These are phyloP conservation scores for Galerucella nymphaeae DNA, from an alignment of 2,888 invertebrate species.

Conservation along the genomic window DNA sequence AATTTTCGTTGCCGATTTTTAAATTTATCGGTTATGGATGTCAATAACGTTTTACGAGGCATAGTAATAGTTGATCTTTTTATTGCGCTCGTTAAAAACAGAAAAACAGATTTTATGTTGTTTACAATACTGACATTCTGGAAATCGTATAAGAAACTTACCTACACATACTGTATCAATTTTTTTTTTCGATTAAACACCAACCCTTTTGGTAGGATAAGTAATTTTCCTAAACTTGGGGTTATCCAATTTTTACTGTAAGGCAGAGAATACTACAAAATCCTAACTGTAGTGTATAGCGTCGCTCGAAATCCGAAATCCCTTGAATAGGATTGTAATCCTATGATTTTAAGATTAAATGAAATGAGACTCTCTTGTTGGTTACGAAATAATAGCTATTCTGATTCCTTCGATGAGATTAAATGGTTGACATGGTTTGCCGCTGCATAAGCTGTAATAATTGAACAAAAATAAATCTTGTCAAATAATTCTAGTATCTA, in stretches of 20 bases:
- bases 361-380: slow-evolving; percentile 23
- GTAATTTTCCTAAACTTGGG: slow-evolving; percentile 5
- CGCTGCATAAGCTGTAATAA: not conserved
- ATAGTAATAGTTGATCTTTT: not conserved
- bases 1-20: not conserved
- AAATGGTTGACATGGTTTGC: slow-evolving; percentile 6
- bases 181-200: too few species aligned
- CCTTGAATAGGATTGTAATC: slow-evolving; percentile 29
- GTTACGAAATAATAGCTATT: slow-evolving; percentile 16
- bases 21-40: not conserved
- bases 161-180: too few species aligned
- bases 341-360: slow-evolving; percentile 25
- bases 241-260: slow-evolving; percentile 3
- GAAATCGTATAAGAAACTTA: too few species aligned
- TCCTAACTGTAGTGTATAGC: not conserved
- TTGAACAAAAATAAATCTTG: not conserved
- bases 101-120: not conserved
- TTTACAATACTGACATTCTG: too few species aligned
- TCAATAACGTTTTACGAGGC: too few species aligned
- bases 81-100: not conserved
- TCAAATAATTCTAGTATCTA: not conserved
- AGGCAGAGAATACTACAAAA: slow-evolving; percentile 11
- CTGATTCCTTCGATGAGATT: slow-evolving; percentile 16
- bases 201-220: not conserved
- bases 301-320: slow-evolving; percentile 25